Base-by-base conservation (phyloP, 2,888 invertebrate genomes). In the Auanema freiburgensis region DNA sequence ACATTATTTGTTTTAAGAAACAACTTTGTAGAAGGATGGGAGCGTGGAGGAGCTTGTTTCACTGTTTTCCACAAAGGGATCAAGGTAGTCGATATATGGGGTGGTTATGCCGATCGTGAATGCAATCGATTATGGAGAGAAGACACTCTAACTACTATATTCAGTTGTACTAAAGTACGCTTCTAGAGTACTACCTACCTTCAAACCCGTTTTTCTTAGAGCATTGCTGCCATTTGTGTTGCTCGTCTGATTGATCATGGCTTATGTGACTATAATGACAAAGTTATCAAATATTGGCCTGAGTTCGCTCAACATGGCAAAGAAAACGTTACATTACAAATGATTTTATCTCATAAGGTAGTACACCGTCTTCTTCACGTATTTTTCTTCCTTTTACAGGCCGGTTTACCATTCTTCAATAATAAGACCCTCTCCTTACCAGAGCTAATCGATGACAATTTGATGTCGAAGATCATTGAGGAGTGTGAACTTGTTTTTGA, bases 251-350 rank as follows among this genome's bases (percentile, higher is more conserved):
- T 84, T 2, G 84, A 85, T 59, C 83, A 84, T 46, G 84, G 83
- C 6, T 61, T 76, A 23, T 66, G 85, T 50, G 74, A 81, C 23
- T 85, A 85, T 68, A 69, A 78, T 16, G 78, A 81, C 42, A 59
- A 64, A 44, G 81, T 85, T 0, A 66, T 74, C 18, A 78, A 74
- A 33, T 83, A 84, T 65, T 85, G 85, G 85, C 84, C 85, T 43
- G 84, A 84, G 57, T 85, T 84, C 77, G 84, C 78, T 8, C 77
- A 81, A 60, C 83, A 85, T 71, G 84, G 84, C 14, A 85, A 85
- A 66, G 78, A 80, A 42, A 66, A 77, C 18, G 83, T 84, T 21
- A 85, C 85, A 4, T 74, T 85, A 24, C 79, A 82, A 51, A 80
- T 83, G 72, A 76, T 84, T 5, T 59, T 85, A 10, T 79, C 80